phyloP scores from a whole-genome alignment of 1,140 invertebrate genomes.

The Gryllus bimaculatus region DNA sequence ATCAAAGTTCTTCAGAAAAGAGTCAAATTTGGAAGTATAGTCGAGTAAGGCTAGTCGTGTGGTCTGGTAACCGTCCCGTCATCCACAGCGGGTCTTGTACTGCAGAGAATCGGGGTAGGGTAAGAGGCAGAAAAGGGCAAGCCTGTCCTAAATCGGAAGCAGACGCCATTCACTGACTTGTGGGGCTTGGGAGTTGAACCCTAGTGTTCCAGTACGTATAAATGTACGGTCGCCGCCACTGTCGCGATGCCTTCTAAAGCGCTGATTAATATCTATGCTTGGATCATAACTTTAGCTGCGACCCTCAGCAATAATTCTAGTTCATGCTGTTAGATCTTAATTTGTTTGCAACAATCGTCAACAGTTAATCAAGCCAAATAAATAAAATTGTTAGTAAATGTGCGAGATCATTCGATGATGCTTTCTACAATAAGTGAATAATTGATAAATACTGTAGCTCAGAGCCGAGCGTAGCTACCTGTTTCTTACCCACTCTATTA shows the following conservation, averaged over 20 bases:
- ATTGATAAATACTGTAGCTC: not conserved
- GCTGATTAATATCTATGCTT: not conserved
- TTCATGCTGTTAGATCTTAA: conserved; percentile 1
- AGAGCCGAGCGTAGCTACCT: not conserved
- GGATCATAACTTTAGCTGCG: not conserved
- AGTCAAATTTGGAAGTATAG: no score
- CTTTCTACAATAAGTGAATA: not conserved
- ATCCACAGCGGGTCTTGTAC: not conserved
- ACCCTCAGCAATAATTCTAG: not conserved
- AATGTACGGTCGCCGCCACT: not conserved
- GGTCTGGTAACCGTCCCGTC: not conserved
- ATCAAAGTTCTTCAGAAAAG: not conserved
- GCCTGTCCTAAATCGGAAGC: not conserved
- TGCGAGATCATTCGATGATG: not conserved
- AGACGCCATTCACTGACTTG: not conserved
- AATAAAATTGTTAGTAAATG: not conserved
- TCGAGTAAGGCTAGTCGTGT: not conserved
- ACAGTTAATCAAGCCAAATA: not conserved
- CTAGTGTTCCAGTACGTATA: not conserved
- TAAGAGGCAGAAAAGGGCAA: not conserved
- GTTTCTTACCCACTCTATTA: not conserved
- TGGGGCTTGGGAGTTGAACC: not conserved
- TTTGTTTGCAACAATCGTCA: not conserved
- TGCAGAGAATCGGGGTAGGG: not conserved
- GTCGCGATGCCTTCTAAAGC: not conserved